Conservation (phyloP, 2,888 invertebrate species). For the Anaspis maculata region DNA sequence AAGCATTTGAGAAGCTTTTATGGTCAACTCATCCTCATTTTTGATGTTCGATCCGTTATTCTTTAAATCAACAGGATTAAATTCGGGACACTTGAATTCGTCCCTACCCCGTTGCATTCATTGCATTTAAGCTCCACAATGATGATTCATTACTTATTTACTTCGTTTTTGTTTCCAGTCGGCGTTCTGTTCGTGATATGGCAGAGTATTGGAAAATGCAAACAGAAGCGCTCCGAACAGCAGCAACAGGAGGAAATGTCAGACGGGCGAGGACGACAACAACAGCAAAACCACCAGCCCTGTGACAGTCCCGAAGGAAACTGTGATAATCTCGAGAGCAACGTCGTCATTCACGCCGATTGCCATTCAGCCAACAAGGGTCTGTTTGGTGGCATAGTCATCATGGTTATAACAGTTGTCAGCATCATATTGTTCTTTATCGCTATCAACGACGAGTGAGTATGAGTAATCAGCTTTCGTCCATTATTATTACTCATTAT, state of each 20-base stretch:
- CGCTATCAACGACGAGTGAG: slow-evolving; percentile 46
- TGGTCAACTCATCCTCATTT: too few species aligned
- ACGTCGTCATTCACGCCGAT: slow-evolving; percentile 48
- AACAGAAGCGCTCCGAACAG: too few species aligned
- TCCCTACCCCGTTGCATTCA: neutral
- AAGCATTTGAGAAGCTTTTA: too few species aligned
- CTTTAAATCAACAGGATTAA: too few species aligned
- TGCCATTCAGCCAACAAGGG: slow-evolving; percentile 72
- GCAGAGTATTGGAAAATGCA: slow-evolving; percentile 61
- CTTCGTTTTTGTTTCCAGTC: slow-evolving; percentile 44
- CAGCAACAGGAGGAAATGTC: slow-evolving; percentile 39
- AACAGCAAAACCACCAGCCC: too few species aligned
- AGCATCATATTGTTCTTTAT: slow-evolving; percentile 55
- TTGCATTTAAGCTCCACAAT: too few species aligned
- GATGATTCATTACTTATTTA: too few species aligned
- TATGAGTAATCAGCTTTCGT: too few species aligned
- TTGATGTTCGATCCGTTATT: too few species aligned
- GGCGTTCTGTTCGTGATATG: slow-evolving; percentile 67
- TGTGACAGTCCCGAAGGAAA: slow-evolving; percentile 22
- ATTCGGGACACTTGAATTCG: too few species aligned
- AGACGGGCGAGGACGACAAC: slow-evolving; percentile 23
- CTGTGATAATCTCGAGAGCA: slow-evolving; percentile 28
- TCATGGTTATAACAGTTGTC: slow-evolving; percentile 49
- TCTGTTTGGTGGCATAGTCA: slow-evolving; percentile 57
- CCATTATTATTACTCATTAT: too few species aligned